Percentiles rank a stretch among this genome's conserved stretches.
phyloP scores from a whole-genome alignment of 1,140 invertebrate species.

The Colletes latitarsis region DNA sequence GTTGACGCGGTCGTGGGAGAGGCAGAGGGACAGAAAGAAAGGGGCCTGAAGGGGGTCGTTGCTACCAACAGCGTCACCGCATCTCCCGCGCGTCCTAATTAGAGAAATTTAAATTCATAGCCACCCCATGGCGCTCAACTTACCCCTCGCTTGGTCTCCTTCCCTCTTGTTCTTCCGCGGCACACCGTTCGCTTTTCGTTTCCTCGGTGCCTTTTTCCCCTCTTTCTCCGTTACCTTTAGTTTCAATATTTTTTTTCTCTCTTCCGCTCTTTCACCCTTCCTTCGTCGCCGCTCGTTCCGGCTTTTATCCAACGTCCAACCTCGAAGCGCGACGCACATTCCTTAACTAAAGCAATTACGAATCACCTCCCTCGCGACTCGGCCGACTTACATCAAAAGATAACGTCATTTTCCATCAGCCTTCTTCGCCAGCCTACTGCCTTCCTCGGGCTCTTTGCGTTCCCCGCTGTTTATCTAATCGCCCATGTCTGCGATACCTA shows the following conservation, averaged over 20 bases:
- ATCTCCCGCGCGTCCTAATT: slow-evolving; percentile 77
- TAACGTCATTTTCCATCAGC: slow-evolving; percentile 71
- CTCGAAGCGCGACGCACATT: slow-evolving; percentile 62
- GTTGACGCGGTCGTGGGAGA: slow-evolving; percentile 58
- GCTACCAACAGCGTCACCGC: slow-evolving; percentile 71
- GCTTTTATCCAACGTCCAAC: slow-evolving; percentile 69
- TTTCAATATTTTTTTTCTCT: slow-evolving; percentile 31
- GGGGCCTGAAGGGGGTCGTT: slow-evolving; percentile 58
- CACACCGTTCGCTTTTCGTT: slow-evolving; percentile 9
- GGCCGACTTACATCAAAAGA: slow-evolving; percentile 70
- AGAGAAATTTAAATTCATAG: slow-evolving; percentile 81
- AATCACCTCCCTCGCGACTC: slow-evolving; percentile 63
- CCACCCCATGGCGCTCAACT: slow-evolving; percentile 65
- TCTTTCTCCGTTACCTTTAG: slow-evolving; percentile 9
- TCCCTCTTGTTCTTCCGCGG: slow-evolving; percentile 22
- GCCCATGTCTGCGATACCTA: slow-evolving; percentile 24
- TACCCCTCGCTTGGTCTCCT: slow-evolving; percentile 48
- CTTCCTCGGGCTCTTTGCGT: slow-evolving; percentile 22
- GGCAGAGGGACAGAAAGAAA: slow-evolving; percentile 53
- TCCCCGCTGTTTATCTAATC: slow-evolving; percentile 30
- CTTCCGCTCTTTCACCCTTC: slow-evolving; percentile 5
- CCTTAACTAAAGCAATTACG: slow-evolving; percentile 76
- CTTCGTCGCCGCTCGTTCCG: slow-evolving; percentile 24
- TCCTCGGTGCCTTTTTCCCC: slow-evolving; percentile 7
- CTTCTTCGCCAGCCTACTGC: slow-evolving; percentile 56